A percentile compares a stretch with the other conserved stretches of the same genome.
These are phyloP conservation scores for Octomys mimax DNA, from an alignment of 2,797 vertebrate species.

Conservation along the genomic window DNA sequence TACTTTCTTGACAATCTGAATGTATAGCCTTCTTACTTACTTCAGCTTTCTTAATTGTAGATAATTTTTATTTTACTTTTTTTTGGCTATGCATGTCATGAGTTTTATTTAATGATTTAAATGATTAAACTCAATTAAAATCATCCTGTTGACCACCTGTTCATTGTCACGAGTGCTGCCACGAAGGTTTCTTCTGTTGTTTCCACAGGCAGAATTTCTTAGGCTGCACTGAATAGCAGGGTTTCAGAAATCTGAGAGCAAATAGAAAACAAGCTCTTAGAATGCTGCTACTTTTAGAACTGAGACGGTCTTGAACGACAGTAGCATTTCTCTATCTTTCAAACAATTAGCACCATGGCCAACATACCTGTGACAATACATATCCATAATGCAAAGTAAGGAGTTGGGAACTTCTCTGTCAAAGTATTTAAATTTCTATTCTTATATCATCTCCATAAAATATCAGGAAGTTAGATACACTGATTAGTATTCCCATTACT, in stretches of 20 bases:
- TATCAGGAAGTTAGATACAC: background rate
- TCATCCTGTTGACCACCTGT: background rate
- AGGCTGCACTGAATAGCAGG: background rate
- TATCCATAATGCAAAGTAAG: background rate
- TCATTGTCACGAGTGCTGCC: background rate
- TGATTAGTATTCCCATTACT: background rate
- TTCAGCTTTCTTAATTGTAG: background rate
- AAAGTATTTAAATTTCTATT: background rate
- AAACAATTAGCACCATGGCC: background rate
- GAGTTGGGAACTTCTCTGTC: background rate
- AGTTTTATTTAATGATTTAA: background rate
- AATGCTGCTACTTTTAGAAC: background rate
- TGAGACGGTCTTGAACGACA: background rate
- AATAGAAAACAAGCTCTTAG: background rate
- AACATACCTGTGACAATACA: background rate
- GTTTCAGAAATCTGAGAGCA: background rate
- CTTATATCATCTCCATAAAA: background rate
- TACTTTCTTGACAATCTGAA: background rate
- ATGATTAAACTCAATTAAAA: conserved; percentile 30
- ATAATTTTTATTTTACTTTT: background rate
- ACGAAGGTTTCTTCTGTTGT: background rate
- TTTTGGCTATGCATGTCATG: background rate
- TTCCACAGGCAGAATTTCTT: background rate
- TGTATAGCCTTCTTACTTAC: background rate
- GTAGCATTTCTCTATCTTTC: background rate